Percentiles rank a stretch among this genome's conserved stretches.
phyloP scores from a whole-genome alignment of 2,113 vertebrate species.

The Heterochromis multidens region DNA sequence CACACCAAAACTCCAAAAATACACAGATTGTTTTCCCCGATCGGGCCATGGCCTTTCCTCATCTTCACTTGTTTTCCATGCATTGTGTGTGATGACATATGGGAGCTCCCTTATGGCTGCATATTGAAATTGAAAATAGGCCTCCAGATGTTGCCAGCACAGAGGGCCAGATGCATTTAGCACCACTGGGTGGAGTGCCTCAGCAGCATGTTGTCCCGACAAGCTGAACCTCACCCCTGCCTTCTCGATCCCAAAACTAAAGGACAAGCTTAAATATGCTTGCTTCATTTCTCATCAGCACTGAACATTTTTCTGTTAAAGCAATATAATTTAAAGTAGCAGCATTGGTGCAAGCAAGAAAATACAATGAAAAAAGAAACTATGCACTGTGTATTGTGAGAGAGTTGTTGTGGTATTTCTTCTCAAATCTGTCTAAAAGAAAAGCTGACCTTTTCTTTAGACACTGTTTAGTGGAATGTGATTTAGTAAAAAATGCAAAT shows the following conservation, averaged over 20 bases:
- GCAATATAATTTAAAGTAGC: not conserved
- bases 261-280: not conserved
- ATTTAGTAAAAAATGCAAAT: slow-evolving; percentile 30
- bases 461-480: not conserved
- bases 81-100: slow-evolving; percentile 58
- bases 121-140: slow-evolving; percentile 42
- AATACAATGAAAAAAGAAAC: not conserved
- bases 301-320: not conserved
- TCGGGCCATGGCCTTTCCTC: not conserved
- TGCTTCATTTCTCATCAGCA: not conserved
- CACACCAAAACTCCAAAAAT: slow-evolving; percentile 2
- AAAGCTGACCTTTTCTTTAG: not conserved
- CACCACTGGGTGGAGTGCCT: slow-evolving; percentile 50
- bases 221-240: slow-evolving; percentile 53
- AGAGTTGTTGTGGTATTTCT: not conserved
- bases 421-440: not conserved
- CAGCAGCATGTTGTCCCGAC: slow-evolving; percentile 10
- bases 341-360: not conserved
- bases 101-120: slow-evolving; percentile 63
- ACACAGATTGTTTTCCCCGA: not conserved
- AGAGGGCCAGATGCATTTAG: slow-evolving; percentile 67
- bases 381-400: not conserved
- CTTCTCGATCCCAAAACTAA: not conserved
- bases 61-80: slow-evolving; percentile 45
- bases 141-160: slow-evolving; percentile 70